Base-by-base conservation (phyloP, 2,797 vertebrate genomes). In the Hylomyscus alleni region DNA sequence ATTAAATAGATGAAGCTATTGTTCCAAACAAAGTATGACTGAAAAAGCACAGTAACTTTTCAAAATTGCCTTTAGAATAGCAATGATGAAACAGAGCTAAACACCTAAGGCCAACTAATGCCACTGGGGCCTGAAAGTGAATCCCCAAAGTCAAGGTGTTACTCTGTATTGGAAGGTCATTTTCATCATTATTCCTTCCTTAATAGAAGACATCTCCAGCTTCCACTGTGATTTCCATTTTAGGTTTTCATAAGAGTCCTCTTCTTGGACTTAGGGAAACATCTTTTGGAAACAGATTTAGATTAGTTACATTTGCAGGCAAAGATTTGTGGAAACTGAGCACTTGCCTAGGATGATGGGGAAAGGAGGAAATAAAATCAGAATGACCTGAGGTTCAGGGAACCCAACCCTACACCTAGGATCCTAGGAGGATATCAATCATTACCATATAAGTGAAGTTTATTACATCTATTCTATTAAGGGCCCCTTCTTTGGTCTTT, bases 1-100 rank as follows among this genome's bases (percentile, higher is more conserved):
- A 93, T 93, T 95, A 97, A 96, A 90, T 6, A 94, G 40, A 95
- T 50, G 73, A 96, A 92, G 73, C 20, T 73, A 34, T 60, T 94
- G 17, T 89, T 83, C 1, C 24, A 91, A 50, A 65, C 50, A 80
- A 96, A 89, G 44, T 92, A 50, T 92, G 40, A 95, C 50, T 80
- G 14, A 40, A 52, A 96, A 95, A 58, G 69, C 6, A 95, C 4
- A 90, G 13, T 20, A 93, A 91, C 52, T 91, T 97, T 94, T 60
- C 44, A 60, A 95, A 96, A 94, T 20, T 91, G 3, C 31, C 34
- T 90, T 83, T 90, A 80, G 24, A 13, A 80, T 19, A 80, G 37
- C 34, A 58, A 67, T 76, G 69, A 40, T 44, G 62, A 40, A 78
- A 94, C 89, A 95, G 77, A 88, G 14, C 7, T 84, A 92, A 89